phyloP scores from a whole-genome alignment of 2,888 invertebrate species.

The Drosophila antonietae region DNA sequence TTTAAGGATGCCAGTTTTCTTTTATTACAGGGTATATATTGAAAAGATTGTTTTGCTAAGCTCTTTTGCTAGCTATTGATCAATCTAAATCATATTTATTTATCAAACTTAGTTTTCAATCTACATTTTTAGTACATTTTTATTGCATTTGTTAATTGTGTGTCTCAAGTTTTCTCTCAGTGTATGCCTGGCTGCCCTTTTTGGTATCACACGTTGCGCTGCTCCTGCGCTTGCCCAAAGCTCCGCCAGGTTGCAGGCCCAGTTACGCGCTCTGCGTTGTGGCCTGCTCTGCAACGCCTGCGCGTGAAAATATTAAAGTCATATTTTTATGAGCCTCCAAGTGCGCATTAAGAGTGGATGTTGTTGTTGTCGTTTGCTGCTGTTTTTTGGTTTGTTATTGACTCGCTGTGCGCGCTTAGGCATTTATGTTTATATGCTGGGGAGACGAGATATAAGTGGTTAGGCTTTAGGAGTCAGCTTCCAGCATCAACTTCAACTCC shows the following conservation, averaged over 20 bases:
- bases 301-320: conserved; percentile 81
- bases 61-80: neutral
- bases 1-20: neutral
- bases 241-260: conserved; percentile 1
- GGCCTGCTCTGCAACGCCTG: conserved; percentile 65
- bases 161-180: conserved; percentile 28
- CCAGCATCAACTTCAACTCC: neutral
- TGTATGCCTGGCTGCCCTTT: conserved; percentile 53
- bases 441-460: conserved; percentile 53
- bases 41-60: no score
- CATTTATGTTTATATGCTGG: conserved; percentile 60
- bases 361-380: conserved; percentile 19
- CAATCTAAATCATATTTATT: no score
- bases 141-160: no score
- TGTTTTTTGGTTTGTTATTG: conserved; percentile 53
- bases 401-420: conserved; percentile 43
- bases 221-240: conserved; percentile 8
- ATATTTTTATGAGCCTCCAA: conserved; percentile 79
- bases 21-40: neutral
- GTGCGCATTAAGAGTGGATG: conserved; percentile 70
- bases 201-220: conserved; percentile 26
- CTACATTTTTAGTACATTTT: neutral
- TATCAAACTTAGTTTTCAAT: neutral
- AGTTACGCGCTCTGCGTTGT: conserved; percentile 24
- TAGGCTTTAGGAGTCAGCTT: conserved; percentile 17